Evolutionary conservation across 2,113 vertebrate genomes (phyloP).

Genomic region (Bufo gargarizans): DNA sequence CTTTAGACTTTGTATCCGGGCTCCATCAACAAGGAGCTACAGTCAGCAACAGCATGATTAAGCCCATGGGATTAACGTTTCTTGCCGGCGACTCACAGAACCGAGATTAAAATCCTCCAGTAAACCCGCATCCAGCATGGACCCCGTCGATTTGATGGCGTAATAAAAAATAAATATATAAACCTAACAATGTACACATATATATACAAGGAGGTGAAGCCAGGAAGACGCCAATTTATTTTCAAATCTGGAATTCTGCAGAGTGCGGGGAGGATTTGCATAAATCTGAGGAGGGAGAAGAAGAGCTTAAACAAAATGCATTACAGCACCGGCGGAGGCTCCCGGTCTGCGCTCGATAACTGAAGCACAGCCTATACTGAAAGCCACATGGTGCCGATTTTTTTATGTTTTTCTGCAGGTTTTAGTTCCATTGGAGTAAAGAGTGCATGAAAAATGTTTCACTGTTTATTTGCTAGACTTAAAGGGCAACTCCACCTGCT

Average conservation of each 20-base stretch:
- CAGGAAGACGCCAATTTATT: conserved; percentile 66
- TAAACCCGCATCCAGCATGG: background rate
- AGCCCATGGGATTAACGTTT: conserved; percentile 39
- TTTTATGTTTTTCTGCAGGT: conserved; percentile 17
- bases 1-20: background rate
- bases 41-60: conserved; percentile 2
- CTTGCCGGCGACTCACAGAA: conserved; percentile 26
- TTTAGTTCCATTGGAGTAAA: conserved; percentile 5
- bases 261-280: conserved; percentile 69
- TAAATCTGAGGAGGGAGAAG: conserved; percentile 68
- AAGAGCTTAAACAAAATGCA: conserved; percentile 67
- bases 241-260: conserved; percentile 71
- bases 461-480: background rate
- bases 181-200: background rate
- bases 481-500: background rate
- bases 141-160: background rate
- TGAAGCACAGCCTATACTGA: background rate
- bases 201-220: background rate
- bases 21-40: background rate
- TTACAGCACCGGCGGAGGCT: conserved; percentile 62
- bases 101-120: conserved; percentile 35
- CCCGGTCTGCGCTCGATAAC: background rate
- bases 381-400: background rate
- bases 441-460: background rate
- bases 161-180: background rate